Base-by-base conservation (phyloP, 2,113 vertebrate genomes). In the Percopsis transmontana region DNA sequence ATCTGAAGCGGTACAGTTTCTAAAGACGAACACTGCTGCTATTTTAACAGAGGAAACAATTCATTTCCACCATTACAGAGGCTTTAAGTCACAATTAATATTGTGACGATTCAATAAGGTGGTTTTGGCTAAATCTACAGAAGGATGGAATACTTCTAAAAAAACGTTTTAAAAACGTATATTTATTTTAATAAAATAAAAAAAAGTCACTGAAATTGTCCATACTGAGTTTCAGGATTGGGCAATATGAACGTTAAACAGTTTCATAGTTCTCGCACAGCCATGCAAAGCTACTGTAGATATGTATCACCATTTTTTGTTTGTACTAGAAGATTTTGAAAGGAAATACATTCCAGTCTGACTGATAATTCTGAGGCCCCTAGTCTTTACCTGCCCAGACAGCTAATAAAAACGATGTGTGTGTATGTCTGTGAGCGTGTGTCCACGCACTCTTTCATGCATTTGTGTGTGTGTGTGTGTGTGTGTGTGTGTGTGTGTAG, bases 111-210 rank as follows among this genome's bases (percentile, higher is more conserved):
- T 50, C 67, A 75, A 45, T 61, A 45, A 40, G 54, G 23, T 51
- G 63, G 70, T 51, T 65, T 66, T 62, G 79, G 57, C 62, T 51
- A 45, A 59, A n/a, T 79, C 51, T 59, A 54, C 45, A 70, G 50
- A 57, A 48, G 55, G 52, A 14, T 65, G 73, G 55, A 82, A 73
- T 6, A 33, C 27, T 33, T 33, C 27, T 33, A 33, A 33, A 51
- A 51, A 77, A 70, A 80, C 54, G 2, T 16, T 74, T 55, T 8
- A 56, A 66, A 66, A 65, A 77, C 11, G 13, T 70, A 79, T 62
- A 80, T 77, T 82, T 77, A 55, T 53, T 42, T 65, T 66, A 44
- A 78, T 51, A 84, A 83, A 70, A 80, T 79, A 87, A 87, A 85
- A 75, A 63, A 73, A 67, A 62, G 62, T 63, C 55, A 45, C 58